Evolutionary conservation across 2,113 vertebrate species (phyloP), one percentile per base, ranked within the genome.

Genomic region (Oryzias celebensis): DNA sequence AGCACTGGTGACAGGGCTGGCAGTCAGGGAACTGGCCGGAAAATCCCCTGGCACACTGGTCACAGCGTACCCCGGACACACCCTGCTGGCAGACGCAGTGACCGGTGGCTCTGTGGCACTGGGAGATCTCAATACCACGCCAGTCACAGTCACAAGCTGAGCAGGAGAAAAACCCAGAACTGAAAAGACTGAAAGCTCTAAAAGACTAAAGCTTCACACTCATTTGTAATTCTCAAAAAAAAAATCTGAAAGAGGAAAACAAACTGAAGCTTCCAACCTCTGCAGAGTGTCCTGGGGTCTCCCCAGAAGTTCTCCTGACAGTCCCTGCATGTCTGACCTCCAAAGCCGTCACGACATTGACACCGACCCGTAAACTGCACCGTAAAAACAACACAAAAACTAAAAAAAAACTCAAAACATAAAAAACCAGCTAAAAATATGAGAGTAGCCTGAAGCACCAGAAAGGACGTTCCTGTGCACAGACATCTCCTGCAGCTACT

Each of bases 261-360:
- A 36, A 36, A 36, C 8, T 8, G 36, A 36, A 28, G 48, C 24
- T 28, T 28, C 63, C 58, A 20, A 97, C 97, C 95, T 87, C 94
- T 92, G 82, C 97, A 99, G 80, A 93, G 94, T 8, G 91, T 87
- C 61, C 43, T 85, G 0, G 97, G 96, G 77, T 99, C 86, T 0
- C 97, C 97, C 96, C 96, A 99, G 86, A 93, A 94, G 61, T 96
- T 94, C 71, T 97, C 97, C 84, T 95, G 94, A 82, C 97, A 98
- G 66, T 97, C 92, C 0, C 92, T 86, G 68, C 97, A 99, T 20
- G 92, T 95, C 54, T 84, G 93, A 8, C 97, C 97, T 3, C 97
- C 97, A 0, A 98, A 98, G 52, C 97, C 97, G 0, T 92, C 86
- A n/a, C 71, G 94, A 60, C 97, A 99, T 0, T 93, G 94, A 82